Conservation (phyloP, 1,140 invertebrate genomes). For the Philaenus spumarius region DNA sequence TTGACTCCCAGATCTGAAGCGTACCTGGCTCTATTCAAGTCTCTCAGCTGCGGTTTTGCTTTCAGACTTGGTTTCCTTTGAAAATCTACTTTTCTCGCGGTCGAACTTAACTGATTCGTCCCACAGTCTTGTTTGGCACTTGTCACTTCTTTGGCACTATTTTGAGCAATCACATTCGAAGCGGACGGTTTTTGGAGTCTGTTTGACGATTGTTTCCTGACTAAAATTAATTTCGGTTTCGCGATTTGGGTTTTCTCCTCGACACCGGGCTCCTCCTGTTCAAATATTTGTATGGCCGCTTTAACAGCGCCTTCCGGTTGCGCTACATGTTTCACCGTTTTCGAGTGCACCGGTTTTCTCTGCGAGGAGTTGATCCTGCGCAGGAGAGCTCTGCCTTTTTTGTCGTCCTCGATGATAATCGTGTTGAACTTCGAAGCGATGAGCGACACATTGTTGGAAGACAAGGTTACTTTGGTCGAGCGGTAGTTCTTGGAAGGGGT, state of each 20-base stretch:
- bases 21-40: too few relatives aligned
- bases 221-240: neutral
- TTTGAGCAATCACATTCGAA: neutral
- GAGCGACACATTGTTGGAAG: slow-evolving; percentile 20
- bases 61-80: slow-evolving; percentile 8
- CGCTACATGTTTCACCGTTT: too few relatives aligned
- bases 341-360: neutral
- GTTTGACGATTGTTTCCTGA: neutral
- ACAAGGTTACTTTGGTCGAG: slow-evolving; percentile 17
- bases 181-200: neutral
- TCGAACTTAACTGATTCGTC: too few relatives aligned
- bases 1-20: too few relatives aligned
- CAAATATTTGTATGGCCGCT: slow-evolving; percentile 21
- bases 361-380: neutral
- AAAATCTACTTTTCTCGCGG: neutral
- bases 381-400: slow-evolving; percentile 1
- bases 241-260: neutral
- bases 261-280: neutral
- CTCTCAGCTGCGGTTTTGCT: slow-evolving; percentile 5
- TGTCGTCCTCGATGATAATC: slow-evolving; percentile 18
- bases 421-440: slow-evolving; percentile 27
- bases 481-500: neutral
- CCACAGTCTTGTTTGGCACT: too few relatives aligned
- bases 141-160: neutral
- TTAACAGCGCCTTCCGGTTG: slow-evolving; percentile 19